Percentiles rank a stretch among this genome's conserved stretches.
Conservation (phyloP, 2,797 vertebrate genomes). For the Remorina albescens region DNA sequence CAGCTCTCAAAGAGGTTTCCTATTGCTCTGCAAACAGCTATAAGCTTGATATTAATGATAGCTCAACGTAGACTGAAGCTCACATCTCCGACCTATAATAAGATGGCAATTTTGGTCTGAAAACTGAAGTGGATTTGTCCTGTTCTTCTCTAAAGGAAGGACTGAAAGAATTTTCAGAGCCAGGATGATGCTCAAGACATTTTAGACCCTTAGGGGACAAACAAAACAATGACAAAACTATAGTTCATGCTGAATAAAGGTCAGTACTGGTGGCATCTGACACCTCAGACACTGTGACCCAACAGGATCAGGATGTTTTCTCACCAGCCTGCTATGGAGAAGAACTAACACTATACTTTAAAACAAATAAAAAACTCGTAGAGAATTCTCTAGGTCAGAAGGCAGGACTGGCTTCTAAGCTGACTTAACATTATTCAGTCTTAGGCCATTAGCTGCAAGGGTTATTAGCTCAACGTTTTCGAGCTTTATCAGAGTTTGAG, state of each 20-base stretch:
- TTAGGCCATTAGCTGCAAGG: constrained; percentile 57
- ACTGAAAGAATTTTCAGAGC: neutral
- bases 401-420: constrained; percentile 39
- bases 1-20: constrained; percentile 32
- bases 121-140: neutral
- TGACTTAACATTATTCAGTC: constrained; percentile 63
- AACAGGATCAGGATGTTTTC: neutral
- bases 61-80: constrained; percentile 13
- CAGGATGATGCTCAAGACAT: constrained; percentile 5
- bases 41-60: constrained; percentile 18
- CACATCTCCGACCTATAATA: neutral
- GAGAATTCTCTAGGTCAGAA: too few relatives aligned
- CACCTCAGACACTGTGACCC: constrained; percentile 24
- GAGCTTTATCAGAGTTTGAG: constrained; percentile 53
- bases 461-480: constrained; percentile 63
- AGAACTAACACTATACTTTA: neutral
- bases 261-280: constrained; percentile 41
- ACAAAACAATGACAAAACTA: neutral
- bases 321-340: neutral
- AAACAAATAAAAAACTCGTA: constrained; percentile 34
- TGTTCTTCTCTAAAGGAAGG: constrained; percentile 5
- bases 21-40: constrained; percentile 32
- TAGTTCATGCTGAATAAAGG: constrained; percentile 32
- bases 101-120: constrained; percentile 6
- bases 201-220: constrained; percentile 5